These are phyloP conservation scores for Mythimna ferrago DNA, from an alignment of 2,888 invertebrate genomes.

Conservation along the genomic window DNA sequence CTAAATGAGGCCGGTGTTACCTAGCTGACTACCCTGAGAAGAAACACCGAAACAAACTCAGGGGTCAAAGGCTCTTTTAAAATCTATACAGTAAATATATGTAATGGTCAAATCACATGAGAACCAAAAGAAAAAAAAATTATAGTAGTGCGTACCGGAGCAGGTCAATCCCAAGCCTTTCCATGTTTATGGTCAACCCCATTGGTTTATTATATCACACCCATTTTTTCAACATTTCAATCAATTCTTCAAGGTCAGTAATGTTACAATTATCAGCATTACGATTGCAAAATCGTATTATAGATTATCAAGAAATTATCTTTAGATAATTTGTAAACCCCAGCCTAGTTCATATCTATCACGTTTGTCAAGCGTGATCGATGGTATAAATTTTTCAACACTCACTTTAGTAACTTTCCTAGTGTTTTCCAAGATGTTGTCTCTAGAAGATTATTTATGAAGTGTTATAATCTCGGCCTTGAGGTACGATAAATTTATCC, in stretches of 20 bases:
- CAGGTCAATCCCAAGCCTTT: no score
- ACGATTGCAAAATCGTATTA: constrained; percentile 29
- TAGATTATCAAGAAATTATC: constrained; percentile 59
- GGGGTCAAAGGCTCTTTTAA: no score
- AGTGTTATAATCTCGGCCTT: constrained; percentile 25
- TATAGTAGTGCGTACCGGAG: no score
- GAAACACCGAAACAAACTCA: no score
- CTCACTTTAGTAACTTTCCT: constrained; percentile 66
- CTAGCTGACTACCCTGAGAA: no score
- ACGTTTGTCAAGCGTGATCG: constrained; percentile 67
- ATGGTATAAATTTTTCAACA: constrained; percentile 54
- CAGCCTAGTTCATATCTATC: constrained; percentile 50
- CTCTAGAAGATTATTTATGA: constrained; percentile 34
- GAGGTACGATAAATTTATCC: constrained; percentile 28
- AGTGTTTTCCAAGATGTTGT: constrained; percentile 42
- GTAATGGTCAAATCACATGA: no score
- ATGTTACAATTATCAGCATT: constrained; percentile 30
- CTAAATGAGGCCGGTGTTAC: no score
- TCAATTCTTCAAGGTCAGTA: constrained; percentile 36
- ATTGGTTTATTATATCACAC: background rate
- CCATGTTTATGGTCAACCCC: background rate
- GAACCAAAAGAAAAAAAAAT: no score
- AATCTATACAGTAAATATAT: no score
- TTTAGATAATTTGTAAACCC: constrained; percentile 37
- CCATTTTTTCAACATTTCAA: background rate